Base-by-base conservation (phyloP, 1,140 invertebrate genomes). In the Leptonema lineaticorne region DNA sequence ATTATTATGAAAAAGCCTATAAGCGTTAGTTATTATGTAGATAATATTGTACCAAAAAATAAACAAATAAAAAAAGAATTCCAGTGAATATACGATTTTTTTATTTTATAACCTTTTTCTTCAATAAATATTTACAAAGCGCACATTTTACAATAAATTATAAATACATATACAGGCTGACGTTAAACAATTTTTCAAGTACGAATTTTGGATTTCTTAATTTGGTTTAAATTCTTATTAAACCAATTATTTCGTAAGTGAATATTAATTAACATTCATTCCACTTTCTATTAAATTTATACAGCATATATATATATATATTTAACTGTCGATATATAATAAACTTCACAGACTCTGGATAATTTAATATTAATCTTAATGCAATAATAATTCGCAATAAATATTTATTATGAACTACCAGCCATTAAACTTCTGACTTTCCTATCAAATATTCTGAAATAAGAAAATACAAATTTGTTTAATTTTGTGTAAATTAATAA, bases 401-500 rank as follows among this genome's bases (percentile, higher is more conserved):
- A n/a, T n/a, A 22, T 22, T 5, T n/a, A 53, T 26, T 50, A 64
- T 14, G 62, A 24, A 48, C 29, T 48, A 0, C 68, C 68, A 14
- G 68, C 65, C 83, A 88, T 86, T 14, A 88, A 79, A 76, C 81
- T 86, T 74, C 86, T 86, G 0, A 88, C 84, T 74, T 83, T 85
- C 65, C 82, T 82, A 76, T 87, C 85, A 70, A 87, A 88, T 77
- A 84, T 84, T 68, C 87, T 88, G 79, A 60, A 86, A 85, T 20
- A 53, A 75, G 74, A 74, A 76, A 70, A 63, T 48, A 28, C 26
- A 11, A 2, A 24, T 53, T 26, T 6, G 16, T 58, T 7, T 33
- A 58, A 46, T 20, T 2, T 16, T 33, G 14, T 7, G 14, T 64
- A 3, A 48, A 8, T 2, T 24, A n/a, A 64, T 56, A 28, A 58